These are phyloP conservation scores for Acanthornis magna DNA, from an alignment of 2,797 vertebrate genomes.

Conservation along the genomic window DNA sequence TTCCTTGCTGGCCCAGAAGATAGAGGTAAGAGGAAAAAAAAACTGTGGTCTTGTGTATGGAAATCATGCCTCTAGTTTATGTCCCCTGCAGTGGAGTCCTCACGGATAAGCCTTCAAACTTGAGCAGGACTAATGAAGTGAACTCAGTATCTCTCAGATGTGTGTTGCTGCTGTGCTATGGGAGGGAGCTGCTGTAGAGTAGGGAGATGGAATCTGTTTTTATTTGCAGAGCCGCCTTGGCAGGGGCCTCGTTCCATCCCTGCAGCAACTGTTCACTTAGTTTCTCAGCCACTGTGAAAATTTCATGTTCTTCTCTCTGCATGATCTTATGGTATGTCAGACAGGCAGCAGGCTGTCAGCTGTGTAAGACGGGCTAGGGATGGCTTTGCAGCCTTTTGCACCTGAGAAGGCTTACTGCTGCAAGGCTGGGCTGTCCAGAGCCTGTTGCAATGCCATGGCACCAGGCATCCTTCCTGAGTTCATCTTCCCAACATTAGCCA, in stretches of 20 bases:
- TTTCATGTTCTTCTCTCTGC: not conserved
- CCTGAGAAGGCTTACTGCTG: not conserved
- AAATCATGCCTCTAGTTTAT: not conserved
- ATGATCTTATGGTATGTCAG: not conserved
- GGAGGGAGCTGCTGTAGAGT: not conserved
- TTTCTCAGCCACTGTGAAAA: not conserved
- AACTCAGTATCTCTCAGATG: not conserved
- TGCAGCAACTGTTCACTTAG: not conserved
- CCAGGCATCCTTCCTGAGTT: not conserved
- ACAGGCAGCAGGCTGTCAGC: not conserved
- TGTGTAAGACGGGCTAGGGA: not conserved
- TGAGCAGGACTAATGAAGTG: not conserved
- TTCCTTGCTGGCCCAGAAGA: constrained; percentile 97
- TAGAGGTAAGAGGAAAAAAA: constrained; percentile 84
- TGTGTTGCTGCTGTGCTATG: not conserved
- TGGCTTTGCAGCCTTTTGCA: not conserved
- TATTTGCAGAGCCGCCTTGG: not conserved
- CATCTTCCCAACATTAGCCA: not conserved
- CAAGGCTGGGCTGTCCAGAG: not conserved
- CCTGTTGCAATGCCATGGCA: not conserved
- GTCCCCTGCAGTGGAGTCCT: not conserved
- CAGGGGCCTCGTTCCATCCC: not conserved
- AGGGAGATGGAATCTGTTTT: not conserved
- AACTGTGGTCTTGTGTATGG: not conserved
- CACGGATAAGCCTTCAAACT: not conserved